phyloP scores from a whole-genome alignment of 2,888 invertebrate species.

The Oegoconia quadripuncta region DNA sequence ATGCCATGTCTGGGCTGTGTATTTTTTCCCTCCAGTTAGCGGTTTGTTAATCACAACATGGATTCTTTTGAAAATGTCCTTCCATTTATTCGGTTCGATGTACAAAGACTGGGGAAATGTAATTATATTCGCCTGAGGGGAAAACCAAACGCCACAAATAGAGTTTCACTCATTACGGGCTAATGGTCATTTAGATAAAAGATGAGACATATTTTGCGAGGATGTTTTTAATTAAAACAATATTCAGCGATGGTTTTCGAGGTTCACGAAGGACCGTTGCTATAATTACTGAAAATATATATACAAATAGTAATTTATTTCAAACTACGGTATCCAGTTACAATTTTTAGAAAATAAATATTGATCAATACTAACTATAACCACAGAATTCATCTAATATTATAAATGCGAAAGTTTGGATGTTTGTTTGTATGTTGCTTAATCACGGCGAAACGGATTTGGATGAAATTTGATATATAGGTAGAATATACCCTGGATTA shows the following conservation, averaged over 20 bases:
- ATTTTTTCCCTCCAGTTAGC: slow-evolving; percentile 39
- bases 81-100: slow-evolving; percentile 6
- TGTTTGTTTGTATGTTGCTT: no score
- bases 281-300: no score
- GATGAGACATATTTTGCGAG: slow-evolving; percentile 4
- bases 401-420: no score
- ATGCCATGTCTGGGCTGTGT: slow-evolving; percentile 48
- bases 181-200: slow-evolving; percentile 7
- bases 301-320: no score
- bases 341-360: no score
- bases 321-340: no score
- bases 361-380: no score
- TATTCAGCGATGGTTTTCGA: not conserved
- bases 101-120: slow-evolving; percentile 4
- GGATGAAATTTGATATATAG: no score
- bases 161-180: slow-evolving; percentile 5
- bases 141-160: slow-evolving; percentile 6
- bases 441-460: no score
- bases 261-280: no score
- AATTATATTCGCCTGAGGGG: slow-evolving; percentile 4
- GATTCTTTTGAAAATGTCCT: slow-evolving; percentile 13
- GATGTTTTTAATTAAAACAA: slow-evolving; percentile 7
- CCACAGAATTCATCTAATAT: no score
- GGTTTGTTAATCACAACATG: slow-evolving; percentile 28
- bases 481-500: no score